These are phyloP conservation scores for Lasioglossum zephyrum DNA, from an alignment of 2,888 invertebrate species.

Conservation along the genomic window DNA sequence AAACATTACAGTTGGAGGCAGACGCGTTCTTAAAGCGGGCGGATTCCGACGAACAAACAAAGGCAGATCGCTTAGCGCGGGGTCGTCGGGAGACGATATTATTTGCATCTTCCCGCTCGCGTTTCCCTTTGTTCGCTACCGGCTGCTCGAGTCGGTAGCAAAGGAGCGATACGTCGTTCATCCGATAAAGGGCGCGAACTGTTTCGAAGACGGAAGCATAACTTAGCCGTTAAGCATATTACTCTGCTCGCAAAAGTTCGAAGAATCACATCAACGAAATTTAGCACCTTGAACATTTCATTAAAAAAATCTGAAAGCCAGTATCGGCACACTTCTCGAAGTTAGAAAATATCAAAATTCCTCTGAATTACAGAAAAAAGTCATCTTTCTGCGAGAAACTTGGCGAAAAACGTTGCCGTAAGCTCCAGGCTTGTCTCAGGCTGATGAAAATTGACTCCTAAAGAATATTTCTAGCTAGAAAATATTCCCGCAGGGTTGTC, in stretches of 20 bases:
- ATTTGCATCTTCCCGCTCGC: constrained; percentile 36
- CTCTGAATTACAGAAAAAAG: no score
- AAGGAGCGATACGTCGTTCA: constrained; percentile 30
- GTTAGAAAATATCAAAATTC: no score
- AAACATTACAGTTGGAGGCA: constrained; percentile 22
- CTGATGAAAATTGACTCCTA: background rate
- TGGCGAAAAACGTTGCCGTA: background rate
- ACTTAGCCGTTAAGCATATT: constrained; percentile 40
- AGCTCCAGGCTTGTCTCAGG: background rate
- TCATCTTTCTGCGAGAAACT: no score
- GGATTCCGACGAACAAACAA: constrained; percentile 24
- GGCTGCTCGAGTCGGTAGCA: constrained; percentile 9
- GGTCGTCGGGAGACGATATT: constrained; percentile 28
- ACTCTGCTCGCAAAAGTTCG: background rate
- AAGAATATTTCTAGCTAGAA: background rate
- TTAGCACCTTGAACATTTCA: no score
- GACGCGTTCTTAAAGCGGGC: constrained; percentile 33
- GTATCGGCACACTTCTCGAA: no score
- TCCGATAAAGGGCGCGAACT: constrained; percentile 43
- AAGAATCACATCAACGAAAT: background rate
- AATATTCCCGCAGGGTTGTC: background rate
- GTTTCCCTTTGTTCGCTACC: constrained; percentile 26
- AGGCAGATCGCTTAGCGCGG: background rate
- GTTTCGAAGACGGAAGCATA: constrained; percentile 23
- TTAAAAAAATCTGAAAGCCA: no score